Conservation (phyloP, 1,140 invertebrate genomes). For the Amphibalanus amphitrite region DNA sequence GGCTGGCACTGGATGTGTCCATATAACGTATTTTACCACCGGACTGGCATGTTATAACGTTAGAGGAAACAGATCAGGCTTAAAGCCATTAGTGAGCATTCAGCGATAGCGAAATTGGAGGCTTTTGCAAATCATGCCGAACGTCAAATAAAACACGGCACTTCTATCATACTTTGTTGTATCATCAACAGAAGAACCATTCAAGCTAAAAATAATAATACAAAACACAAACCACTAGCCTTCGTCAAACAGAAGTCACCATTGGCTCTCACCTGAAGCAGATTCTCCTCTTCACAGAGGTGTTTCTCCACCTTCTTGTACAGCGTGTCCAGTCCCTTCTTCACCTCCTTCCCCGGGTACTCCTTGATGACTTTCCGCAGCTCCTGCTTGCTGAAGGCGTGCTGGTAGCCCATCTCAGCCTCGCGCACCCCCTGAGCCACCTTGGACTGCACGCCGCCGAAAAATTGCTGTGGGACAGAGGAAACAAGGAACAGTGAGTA, state of each 20-base stretch:
- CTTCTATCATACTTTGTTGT: no score
- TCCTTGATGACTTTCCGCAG: constrained; percentile 85
- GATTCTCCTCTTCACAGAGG: constrained; percentile 82
- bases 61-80: no score
- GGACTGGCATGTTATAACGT: no score
- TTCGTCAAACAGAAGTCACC: not conserved
- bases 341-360: constrained; percentile 89
- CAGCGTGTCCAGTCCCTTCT: constrained; percentile 82
- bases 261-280: constrained; percentile 51
- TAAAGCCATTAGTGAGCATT: no score
- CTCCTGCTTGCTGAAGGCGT: constrained; percentile 94
- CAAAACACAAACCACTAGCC: no score
- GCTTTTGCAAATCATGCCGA: no score
- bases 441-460: constrained; percentile 74
- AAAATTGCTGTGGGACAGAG: constrained; percentile 50
- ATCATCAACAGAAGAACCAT: no score
- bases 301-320: constrained; percentile 97
- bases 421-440: constrained; percentile 84
- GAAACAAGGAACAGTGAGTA: constrained; percentile 6
- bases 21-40: no score
- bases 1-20: no score
- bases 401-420: constrained; percentile 93
- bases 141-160: no score
- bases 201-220: no score
- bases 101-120: no score